phyloP scores from a whole-genome alignment of 2,113 vertebrate species.

The Lonchura striata region DNA sequence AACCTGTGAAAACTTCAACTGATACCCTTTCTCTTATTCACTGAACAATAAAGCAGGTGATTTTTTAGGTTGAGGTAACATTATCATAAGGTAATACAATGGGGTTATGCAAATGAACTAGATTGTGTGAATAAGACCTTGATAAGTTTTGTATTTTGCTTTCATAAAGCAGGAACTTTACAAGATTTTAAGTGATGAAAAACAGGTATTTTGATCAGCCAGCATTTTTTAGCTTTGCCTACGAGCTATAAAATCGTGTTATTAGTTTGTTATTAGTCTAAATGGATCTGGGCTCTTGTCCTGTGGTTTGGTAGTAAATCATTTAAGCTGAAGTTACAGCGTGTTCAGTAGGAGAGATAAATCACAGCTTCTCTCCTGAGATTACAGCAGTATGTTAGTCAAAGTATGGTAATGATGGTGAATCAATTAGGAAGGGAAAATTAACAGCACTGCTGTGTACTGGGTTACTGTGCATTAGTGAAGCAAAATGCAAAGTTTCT shows the following conservation, averaged over 20 bases:
- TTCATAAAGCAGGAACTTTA: background rate
- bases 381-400: background rate
- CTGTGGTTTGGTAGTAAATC: background rate
- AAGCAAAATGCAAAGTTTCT: background rate
- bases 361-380: conserved; percentile 26
- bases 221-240: background rate
- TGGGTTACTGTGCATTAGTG: background rate
- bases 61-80: background rate
- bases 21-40: background rate
- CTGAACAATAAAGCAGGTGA: background rate
- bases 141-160: background rate
- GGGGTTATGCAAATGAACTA: background rate
- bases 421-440: background rate
- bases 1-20: background rate
- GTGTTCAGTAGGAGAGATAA: conserved; percentile 5
- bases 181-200: background rate
- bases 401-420: background rate
- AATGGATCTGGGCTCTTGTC: background rate
- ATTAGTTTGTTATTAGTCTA: background rate
- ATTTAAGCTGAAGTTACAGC: background rate
- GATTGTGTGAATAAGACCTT: background rate
- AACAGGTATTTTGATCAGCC: background rate
- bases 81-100: background rate
- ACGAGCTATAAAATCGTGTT: background rate
- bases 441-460: background rate